These are phyloP conservation scores for Zoanthus gigantus DNA, from an alignment of 92 coral and sea anemone species.

Conservation along the genomic window DNA sequence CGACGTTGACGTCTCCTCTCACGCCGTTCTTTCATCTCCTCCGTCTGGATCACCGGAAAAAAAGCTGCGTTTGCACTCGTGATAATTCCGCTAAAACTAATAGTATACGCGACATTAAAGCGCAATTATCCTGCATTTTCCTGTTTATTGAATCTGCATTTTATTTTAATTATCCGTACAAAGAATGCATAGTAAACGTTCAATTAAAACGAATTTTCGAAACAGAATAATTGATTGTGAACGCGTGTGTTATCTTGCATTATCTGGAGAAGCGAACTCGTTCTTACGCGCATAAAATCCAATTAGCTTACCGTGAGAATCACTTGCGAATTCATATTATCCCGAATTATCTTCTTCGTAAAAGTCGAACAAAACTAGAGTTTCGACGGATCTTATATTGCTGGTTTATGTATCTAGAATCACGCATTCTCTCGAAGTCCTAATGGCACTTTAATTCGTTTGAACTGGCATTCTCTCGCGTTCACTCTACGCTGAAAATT, in stretches of 20 bases:
- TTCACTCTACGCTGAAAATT: not conserved
- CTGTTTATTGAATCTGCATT: not conserved
- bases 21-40: too few relatives aligned
- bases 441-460: slow-evolving; percentile 10
- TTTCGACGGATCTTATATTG: not conserved
- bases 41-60: too few relatives aligned
- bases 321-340: slow-evolving; percentile 2
- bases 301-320: not conserved
- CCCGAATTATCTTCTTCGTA: not conserved
- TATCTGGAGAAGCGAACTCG: slow-evolving; percentile 8
- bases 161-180: not conserved
- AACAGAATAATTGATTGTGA: slow-evolving; percentile 8
- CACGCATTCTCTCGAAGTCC: not conserved
- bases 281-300: not conserved
- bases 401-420: slow-evolving; percentile 16
- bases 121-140: not conserved
- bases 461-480: not conserved
- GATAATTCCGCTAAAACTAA: slow-evolving; percentile 5
- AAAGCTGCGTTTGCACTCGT: not conserved
- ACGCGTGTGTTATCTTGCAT: not conserved
- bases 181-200: slow-evolving; percentile 9
- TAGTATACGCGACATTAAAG: not conserved
- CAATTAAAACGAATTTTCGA: slow-evolving; percentile 1
- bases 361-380: not conserved
- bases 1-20: too few relatives aligned